These are phyloP conservation scores for Solea senegalensis DNA, from an alignment of 2,113 vertebrate genomes.

Conservation along the genomic window DNA sequence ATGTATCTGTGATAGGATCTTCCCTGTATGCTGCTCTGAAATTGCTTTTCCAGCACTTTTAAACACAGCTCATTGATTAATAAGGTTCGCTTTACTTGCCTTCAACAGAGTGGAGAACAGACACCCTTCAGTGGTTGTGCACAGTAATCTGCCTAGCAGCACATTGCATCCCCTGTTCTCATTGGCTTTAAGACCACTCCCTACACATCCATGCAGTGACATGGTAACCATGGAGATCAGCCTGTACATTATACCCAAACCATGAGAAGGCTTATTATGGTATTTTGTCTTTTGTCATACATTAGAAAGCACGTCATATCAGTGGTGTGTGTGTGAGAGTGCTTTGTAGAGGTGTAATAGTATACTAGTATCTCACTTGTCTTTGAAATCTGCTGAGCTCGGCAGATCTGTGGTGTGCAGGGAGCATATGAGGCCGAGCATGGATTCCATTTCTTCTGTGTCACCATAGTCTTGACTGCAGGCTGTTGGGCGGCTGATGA, in stretches of 20 bases:
- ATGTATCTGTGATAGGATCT: conserved; percentile 3
- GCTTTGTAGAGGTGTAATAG: conserved; percentile 7
- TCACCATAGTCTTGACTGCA: conserved; percentile 29
- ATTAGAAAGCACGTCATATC: background rate
- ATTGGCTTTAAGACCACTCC: conserved; percentile 64
- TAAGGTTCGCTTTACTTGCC: conserved; percentile 13
- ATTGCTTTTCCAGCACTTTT: background rate
- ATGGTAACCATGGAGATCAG: conserved; percentile 68
- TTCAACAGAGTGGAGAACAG: conserved; percentile 13
- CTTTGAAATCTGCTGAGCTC: conserved; percentile 46
- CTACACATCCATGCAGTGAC: conserved; percentile 51
- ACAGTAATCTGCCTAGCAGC: conserved; percentile 74
- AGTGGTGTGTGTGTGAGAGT: conserved; percentile 1
- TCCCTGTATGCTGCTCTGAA: background rate
- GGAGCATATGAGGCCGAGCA: background rate
- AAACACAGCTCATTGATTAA: conserved; percentile 16
- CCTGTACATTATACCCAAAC: conserved; percentile 33
- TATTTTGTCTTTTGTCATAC: conserved; percentile 9
- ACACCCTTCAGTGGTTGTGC: conserved; percentile 4
- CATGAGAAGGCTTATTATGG: conserved; percentile 1
- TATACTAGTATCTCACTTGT: conserved; percentile 16
- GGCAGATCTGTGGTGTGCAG: conserved; percentile 8
- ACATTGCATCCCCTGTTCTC: conserved; percentile 36
- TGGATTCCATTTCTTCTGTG: conserved; percentile 32
- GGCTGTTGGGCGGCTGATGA: conserved; percentile 43